Evolutionary conservation across 2,797 vertebrate genomes (phyloP), one percentile per base, ranked within the genome.

Genomic region (Sphaeramia orbicularis): DNA sequence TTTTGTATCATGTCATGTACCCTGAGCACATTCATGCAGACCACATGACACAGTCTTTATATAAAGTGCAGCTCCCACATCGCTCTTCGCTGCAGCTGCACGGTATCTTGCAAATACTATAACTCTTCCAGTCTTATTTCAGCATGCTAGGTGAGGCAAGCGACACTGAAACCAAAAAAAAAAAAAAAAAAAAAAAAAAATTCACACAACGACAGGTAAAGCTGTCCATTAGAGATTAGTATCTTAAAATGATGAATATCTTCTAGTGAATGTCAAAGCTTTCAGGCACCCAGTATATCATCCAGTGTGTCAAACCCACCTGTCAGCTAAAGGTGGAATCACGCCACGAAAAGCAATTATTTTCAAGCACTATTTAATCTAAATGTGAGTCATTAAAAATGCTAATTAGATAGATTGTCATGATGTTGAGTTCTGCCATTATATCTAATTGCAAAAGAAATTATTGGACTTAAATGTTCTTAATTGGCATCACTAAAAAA

Each of bases 191-290:
- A n/a, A n/a, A n/a, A n/a, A n/a, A n/a, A 43, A 19, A 59, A 43
- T 30, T 62, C n/a, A 54, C 59, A 71, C 65, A 76, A 51, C 65
- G 55, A 59, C 69, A 72, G 66, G 40, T 54, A 41, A 70, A 35
- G n/a, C 44, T 58, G 54, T 35, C 58, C 42, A 50, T 63, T 63
- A 73, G 59, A 83, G 65, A 79, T 78, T 58, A 65, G 52, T 57
- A 71, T 81, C 65, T 36, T 51, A 54, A 78, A 66, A 72, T 74
- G 74, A 85, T 66, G 41, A 77, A 86, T 67, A 62, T 47, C 68
- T 80, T 67, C 58, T 65, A 58, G 61, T 83, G 76, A 85, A 80
- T 72, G 74, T 85, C 78, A 79, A 61, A 72, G 19, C 67, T 71
- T 51, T 72, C 67, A 74, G 65, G 56, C 70, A 37, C 35, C 19